Percentiles rank a stretch among this genome's conserved stretches.
Evolutionary conservation across 2,797 vertebrate species (phyloP).

Genomic region (Neomorphus geoffroyi): DNA sequence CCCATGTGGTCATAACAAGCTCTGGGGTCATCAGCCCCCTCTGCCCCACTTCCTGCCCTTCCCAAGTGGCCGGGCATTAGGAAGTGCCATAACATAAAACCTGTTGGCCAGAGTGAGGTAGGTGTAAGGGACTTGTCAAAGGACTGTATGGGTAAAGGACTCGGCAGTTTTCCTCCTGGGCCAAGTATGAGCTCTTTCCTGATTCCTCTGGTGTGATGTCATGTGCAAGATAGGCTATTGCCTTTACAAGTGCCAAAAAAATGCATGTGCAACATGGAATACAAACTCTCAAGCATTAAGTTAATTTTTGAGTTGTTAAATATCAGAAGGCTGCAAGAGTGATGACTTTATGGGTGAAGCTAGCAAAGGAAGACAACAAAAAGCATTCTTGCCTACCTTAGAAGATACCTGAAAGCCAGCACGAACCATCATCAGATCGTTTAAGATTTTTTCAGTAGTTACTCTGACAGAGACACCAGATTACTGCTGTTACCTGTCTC

Average conservation of each 20-base stretch:
- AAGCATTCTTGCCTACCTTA: neutral
- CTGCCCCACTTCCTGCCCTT: rapidly evolving
- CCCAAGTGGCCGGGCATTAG: neutral
- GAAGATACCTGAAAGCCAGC: neutral
- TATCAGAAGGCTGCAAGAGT: neutral
- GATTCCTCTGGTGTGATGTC: neutral
- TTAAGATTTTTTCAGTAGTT: conserved; percentile 1
- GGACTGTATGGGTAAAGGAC: neutral
- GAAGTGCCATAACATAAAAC: neutral
- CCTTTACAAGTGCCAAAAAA: neutral
- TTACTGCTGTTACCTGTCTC: conserved; percentile 22
- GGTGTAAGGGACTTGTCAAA: neutral
- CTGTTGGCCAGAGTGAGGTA: rapidly evolving
- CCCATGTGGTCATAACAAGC: too few relatives aligned
- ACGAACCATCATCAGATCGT: neutral
- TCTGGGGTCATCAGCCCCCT: neutral
- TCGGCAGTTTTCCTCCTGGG: neutral
- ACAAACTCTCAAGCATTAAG: neutral
- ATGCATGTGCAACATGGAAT: rapidly evolving
- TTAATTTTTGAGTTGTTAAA: neutral
- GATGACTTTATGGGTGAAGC: neutral
- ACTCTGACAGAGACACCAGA: neutral
- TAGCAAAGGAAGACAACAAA: neutral
- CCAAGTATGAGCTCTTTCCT: neutral
- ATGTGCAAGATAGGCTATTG: neutral